Percentiles rank a stretch among this genome's conserved stretches.
Evolutionary conservation across 53 echinoderm and acorn worm species (phyloP).

Genomic region (Mesocentrotus franciscanus): DNA sequence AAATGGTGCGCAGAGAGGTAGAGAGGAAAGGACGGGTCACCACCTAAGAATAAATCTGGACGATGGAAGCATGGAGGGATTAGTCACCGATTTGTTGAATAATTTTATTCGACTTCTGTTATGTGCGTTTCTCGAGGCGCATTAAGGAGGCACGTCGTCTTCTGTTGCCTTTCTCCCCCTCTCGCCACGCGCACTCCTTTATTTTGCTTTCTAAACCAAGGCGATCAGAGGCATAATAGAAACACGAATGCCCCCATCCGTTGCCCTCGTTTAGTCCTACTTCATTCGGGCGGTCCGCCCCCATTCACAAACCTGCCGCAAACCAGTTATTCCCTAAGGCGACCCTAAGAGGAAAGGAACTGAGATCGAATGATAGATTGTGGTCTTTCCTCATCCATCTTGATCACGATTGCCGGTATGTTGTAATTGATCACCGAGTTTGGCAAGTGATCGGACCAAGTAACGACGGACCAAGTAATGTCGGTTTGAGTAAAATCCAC

Average conservation of each 20-base stretch:
- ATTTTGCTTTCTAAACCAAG: constrained; percentile 36
- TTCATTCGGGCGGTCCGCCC: constrained; percentile 1
- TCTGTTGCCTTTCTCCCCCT: neutral
- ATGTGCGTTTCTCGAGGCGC: constrained; percentile 13
- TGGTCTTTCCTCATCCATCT: constrained; percentile 40
- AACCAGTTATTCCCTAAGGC: constrained; percentile 42
- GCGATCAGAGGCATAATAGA: constrained; percentile 4
- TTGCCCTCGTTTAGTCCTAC: constrained; percentile 10
- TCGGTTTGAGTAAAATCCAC: no score
- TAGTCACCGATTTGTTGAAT: constrained; percentile 36
- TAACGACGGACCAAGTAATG: no score
- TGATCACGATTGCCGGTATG: constrained; percentile 9
- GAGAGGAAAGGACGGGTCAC: neutral
- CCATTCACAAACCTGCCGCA: constrained; percentile 30
- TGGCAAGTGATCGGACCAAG: neutral
- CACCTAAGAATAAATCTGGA: neutral
- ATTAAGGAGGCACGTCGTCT: constrained; percentile 16
- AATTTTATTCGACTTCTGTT: constrained; percentile 32
- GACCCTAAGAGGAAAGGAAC: constrained; percentile 32
- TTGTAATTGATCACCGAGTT: constrained; percentile 24
- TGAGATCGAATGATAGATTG: constrained; percentile 52
- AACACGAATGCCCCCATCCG: constrained; percentile 10
- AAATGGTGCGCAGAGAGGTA: neutral
- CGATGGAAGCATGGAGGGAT: neutral
- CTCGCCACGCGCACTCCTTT: constrained; percentile 2